phyloP scores from a whole-genome alignment of 2,113 vertebrate species.

The Brachypodius melanocephalos region DNA sequence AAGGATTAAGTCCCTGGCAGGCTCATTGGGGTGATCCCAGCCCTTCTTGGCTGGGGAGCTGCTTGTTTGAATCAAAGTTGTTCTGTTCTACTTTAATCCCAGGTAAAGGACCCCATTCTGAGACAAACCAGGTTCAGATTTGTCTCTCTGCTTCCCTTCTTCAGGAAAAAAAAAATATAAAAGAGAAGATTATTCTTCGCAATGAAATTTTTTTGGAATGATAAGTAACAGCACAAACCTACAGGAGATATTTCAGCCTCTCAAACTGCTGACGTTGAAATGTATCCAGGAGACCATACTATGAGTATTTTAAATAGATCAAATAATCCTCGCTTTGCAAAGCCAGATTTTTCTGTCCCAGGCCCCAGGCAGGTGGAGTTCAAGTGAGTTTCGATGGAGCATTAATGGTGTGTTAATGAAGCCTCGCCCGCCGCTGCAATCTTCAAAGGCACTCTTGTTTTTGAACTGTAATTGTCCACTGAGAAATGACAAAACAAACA shows the following conservation, averaged over 20 bases:
- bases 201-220: not conserved
- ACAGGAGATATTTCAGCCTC: slow-evolving; percentile 5
- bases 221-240: not conserved
- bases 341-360: not conserved
- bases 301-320: slow-evolving; percentile 38
- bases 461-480: slow-evolving; percentile 57
- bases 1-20: fast-evolving
- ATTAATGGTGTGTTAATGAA: slow-evolving; percentile 29
- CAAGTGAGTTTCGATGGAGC: not conserved
- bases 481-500: slow-evolving; percentile 68
- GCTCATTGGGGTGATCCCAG: not conserved
- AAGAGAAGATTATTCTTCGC: not conserved
- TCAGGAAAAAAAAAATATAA: not conserved
- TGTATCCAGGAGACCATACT: slow-evolving; percentile 23
- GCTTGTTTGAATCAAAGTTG: not conserved
- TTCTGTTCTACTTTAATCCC: not conserved
- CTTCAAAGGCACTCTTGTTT: slow-evolving; percentile 40
- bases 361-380: slow-evolving; percentile 22
- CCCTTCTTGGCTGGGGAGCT: not conserved
- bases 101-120: not conserved
- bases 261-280: slow-evolving; percentile 7
- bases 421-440: not conserved
- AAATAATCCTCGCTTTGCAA: slow-evolving; percentile 12
- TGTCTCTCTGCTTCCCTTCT: not conserved
- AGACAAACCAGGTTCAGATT: not conserved